These are phyloP conservation scores for Halocynthia roretzi DNA, from an alignment of 23 tunicate genomes.

Conservation along the genomic window DNA sequence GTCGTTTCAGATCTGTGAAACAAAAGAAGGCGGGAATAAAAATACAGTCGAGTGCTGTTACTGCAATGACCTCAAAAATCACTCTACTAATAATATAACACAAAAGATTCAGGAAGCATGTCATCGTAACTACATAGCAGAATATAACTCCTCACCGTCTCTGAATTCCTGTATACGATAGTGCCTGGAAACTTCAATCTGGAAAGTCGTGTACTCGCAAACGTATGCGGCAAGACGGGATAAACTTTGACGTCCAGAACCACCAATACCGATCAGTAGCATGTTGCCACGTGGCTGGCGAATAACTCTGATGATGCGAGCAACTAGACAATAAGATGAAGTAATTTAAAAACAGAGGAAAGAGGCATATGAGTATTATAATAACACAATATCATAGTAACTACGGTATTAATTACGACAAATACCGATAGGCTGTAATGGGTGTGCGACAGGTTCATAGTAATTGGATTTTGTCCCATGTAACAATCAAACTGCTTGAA, in stretches of 20 bases:
- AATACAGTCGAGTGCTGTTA: background rate
- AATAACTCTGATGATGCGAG: constrained; percentile 83
- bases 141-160: constrained; percentile 50
- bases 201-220: constrained; percentile 98
- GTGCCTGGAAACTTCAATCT: constrained; percentile 88
- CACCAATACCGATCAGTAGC: constrained; percentile 94
- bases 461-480: too few relatives aligned
- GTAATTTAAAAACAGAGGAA: background rate
- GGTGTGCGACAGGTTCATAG: too few relatives aligned
- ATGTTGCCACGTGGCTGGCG: constrained; percentile 96
- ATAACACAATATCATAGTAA: background rate
- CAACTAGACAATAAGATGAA: constrained; percentile 39
- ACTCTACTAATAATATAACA: background rate
- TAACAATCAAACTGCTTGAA: too few relatives aligned
- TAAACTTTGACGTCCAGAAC: constrained; percentile 91
- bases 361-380: background rate
- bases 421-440: too few relatives aligned
- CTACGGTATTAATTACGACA: too few relatives aligned
- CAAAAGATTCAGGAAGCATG: too few relatives aligned
- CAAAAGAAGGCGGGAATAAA: background rate
- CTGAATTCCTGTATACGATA: constrained; percentile 84
- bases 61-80: background rate
- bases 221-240: constrained; percentile 90
- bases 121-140: background rate
- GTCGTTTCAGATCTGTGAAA: constrained; percentile 63